Evolutionary conservation across 2,113 vertebrate genomes (phyloP), one percentile per base, ranked within the genome.

Genomic region (Periophthalmodon schlosseri): DNA sequence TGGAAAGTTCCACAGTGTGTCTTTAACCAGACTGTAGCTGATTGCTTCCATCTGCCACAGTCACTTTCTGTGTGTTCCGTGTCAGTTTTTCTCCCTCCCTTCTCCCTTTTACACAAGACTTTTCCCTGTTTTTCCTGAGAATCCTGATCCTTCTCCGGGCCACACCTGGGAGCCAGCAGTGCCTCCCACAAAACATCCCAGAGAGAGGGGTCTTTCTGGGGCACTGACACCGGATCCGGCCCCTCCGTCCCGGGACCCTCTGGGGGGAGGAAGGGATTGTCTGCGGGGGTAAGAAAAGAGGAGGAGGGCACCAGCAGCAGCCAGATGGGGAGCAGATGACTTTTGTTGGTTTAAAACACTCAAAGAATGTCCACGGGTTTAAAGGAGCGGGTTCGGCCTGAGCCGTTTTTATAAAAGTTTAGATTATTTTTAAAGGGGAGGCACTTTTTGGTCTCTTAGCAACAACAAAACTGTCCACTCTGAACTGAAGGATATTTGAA

Each of bases 321-420:
- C 88, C 90, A 90, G 84, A 91, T 91, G 87, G 86, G 84, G 82
- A 87, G 89, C 89, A 90, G 88, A 91, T 89, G 87, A 90, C 79
- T 86, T 88, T 80, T 74, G 77, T 87, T 88, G 80, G 71, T 70
- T 73, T 73, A 76, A 69, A 81, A 89, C 52, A 21, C 52, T 8
- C 7, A 56, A 54, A 8, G 20, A 56, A 56, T n/a, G 20, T n/a
- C 52, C 20, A 21, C 8, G 20, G 20, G 16, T 52, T 52, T 3
- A 20, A 52, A 6, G 50, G 15, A 49, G 39, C 39, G 9, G 39
- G 39, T 44, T 44, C 0, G 9, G 8, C 2, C 10, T 10, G 8
- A 2, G 8, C 39, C 9, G 39, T 44, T 44, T 44, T 44, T 44
- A 9, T 44, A 39, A 39, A 39, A 44, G 39, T 44, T 3, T 28